Conservation (phyloP, 2,888 invertebrate species). For the Muscina levida region DNA sequence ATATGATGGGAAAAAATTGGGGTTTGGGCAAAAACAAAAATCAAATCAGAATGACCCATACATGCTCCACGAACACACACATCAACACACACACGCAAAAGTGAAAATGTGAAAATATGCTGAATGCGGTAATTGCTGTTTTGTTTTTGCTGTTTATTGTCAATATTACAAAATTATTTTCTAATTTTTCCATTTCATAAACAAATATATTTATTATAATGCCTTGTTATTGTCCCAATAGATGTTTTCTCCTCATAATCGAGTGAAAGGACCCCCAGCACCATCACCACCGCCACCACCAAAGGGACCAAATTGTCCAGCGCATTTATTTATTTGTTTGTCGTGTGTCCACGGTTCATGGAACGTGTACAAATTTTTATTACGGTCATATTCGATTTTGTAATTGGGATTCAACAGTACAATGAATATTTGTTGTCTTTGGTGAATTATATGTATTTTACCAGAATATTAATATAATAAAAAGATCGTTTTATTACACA, state of each 20-base stretch:
- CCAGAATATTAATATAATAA: constrained; percentile 51
- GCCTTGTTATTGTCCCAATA: constrained; percentile 8
- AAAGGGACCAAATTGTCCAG: neutral
- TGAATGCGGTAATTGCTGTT: constrained; percentile 67
- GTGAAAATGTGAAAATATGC: constrained; percentile 66
- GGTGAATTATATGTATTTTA: constrained; percentile 40
- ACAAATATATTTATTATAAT: constrained; percentile 63
- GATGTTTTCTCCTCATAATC: neutral
- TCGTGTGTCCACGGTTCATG: constrained; percentile 1
- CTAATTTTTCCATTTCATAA: constrained; percentile 65
- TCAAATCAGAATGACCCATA: too few species aligned
- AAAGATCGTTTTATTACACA: constrained; percentile 40
- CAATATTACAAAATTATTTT: constrained; percentile 61
- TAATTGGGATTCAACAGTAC: constrained; percentile 58
- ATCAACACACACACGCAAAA: too few species aligned
- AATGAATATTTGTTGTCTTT: constrained; percentile 46
- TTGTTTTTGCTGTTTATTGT: constrained; percentile 62
- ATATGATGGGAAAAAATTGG: neutral
- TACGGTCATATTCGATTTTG: constrained; percentile 54
- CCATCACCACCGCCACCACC: constrained; percentile 33
- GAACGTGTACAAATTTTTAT: constrained; percentile 60
- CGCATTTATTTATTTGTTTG: constrained; percentile 6
- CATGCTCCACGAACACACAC: too few species aligned
- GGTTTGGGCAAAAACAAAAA: too few species aligned
- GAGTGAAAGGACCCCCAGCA: too few species aligned